Evolutionary conservation across 1,140 invertebrate genomes (phyloP).

Genomic region (Sycophila sp.): DNA sequence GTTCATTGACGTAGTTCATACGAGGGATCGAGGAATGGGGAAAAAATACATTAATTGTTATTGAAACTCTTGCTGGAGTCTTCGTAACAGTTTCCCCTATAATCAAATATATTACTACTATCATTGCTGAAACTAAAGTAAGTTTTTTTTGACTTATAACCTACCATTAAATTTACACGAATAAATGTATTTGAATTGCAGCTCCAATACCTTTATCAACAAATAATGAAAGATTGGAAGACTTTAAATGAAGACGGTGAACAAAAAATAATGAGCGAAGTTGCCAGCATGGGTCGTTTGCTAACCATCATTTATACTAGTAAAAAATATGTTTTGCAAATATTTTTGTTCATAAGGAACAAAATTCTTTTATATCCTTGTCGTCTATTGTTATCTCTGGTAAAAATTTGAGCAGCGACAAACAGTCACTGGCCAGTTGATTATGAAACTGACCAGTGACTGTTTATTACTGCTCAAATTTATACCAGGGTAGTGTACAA

Average conservation of each 20-base stretch:
- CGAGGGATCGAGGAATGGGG: not conserved
- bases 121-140: not conserved
- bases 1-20: not conserved
- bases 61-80: not conserved
- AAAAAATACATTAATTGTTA: not conserved
- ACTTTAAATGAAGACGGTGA: not conserved
- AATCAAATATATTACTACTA: not conserved
- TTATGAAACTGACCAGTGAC: too few species aligned
- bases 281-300: not conserved
- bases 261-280: not conserved
- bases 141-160: not conserved
- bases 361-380: not conserved
- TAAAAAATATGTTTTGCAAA: not conserved
- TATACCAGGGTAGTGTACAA: not conserved
- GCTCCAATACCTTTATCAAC: not conserved
- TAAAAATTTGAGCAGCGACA: too few species aligned
- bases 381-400: too few species aligned
- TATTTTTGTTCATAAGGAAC: not conserved
- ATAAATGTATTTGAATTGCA: not conserved
- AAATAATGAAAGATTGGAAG: not conserved
- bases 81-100: not conserved
- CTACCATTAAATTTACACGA: not conserved
- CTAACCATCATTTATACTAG: not conserved
- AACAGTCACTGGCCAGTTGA: too few species aligned
- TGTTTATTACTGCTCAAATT: not conserved